Evolutionary conservation across 2,113 vertebrate species (phyloP), one percentile per base, ranked within the genome.

Genomic region (Phainopepla nitens): DNA sequence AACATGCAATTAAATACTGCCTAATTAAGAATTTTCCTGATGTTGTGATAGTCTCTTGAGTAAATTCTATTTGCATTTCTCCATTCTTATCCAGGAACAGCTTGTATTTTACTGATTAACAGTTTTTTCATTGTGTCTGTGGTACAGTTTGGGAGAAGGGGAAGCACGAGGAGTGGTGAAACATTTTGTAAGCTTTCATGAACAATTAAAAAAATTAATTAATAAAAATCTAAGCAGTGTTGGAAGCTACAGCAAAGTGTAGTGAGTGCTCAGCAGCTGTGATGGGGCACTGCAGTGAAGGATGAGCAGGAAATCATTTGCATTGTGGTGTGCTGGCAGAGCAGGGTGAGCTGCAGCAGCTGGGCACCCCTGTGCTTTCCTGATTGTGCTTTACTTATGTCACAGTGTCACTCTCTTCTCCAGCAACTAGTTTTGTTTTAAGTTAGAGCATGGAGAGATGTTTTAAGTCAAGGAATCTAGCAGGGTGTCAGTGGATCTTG

Each of bases 11-110:
- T 97, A 95, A 96, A 90, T 81, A 56, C 56, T 64, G 31, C 47
- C 92, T 96, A 88, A 96, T 97, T 93, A 96, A 92, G 82, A 96
- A 84, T 93, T 95, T 90, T 82, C 85, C 79, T 86, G 68, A 81
- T 93, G 64, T 36, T 82, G 47, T 68, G 62, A 50, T 90, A 56
- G 56, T 95, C 94, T 90, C 96, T 81, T 60, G 95, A 62, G 96
- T 86, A 80, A 93, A 88, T 0, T 8, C 64, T 96, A 70, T 96
- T 96, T 95, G 79, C 90, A 83, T 21, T 22, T 83, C 79, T 94
- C 69, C 85, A 44, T 93, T 96, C 90, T 92, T 94, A 81, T 17
- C 60, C 18, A 44, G n/a, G 87, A 76, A 69, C 54, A 42, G 90
- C 53, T 89, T 96, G 89, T 64, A 36, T 96, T 94, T 86, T 82